Conservation (phyloP, 2,888 invertebrate genomes). For the Sarcophaga rosellei region DNA sequence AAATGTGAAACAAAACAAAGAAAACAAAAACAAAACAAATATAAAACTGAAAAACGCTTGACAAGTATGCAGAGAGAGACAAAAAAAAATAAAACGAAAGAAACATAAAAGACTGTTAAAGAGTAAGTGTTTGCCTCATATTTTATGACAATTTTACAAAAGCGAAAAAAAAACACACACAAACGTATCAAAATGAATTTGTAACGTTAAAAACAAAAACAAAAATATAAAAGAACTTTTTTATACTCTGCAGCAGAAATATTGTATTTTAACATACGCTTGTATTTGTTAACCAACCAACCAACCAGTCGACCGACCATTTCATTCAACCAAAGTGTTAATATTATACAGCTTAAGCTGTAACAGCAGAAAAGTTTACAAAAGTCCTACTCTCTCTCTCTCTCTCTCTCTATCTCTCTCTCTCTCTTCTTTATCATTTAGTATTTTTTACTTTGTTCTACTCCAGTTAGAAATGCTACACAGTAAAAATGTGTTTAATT, state of each 20-base stretch:
- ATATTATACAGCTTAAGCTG: constrained; percentile 47
- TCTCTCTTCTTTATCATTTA: constrained; percentile 36
- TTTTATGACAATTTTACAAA: constrained; percentile 69
- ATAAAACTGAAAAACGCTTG: constrained; percentile 60
- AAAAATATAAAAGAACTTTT: constrained; percentile 20
- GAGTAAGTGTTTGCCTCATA: constrained; percentile 68
- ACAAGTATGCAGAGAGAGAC: constrained; percentile 57
- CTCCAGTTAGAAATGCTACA: constrained; percentile 50
- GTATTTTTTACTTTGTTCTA: constrained; percentile 36
- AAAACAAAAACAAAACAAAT: constrained; percentile 33
- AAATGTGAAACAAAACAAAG: constrained; percentile 49
- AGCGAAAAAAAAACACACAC: constrained; percentile 25
- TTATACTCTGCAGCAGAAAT: constrained; percentile 20
- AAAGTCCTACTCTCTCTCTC: not conserved
- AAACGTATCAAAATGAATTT: not conserved
- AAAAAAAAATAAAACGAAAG: too few relatives aligned
- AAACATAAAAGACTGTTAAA: constrained; percentile 18
- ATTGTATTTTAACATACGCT: constrained; percentile 7
- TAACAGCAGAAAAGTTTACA: constrained; percentile 56
- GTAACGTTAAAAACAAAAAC: constrained; percentile 30
- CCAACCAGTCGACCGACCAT: not conserved
- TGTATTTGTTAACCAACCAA: constrained; percentile 19
- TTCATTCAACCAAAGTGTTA: constrained; percentile 39
- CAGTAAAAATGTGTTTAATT: constrained; percentile 71
- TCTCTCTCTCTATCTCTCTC: constrained; percentile 6